phyloP scores from a whole-genome alignment of 2,113 vertebrate genomes.

The Tylochromis polylepis region DNA sequence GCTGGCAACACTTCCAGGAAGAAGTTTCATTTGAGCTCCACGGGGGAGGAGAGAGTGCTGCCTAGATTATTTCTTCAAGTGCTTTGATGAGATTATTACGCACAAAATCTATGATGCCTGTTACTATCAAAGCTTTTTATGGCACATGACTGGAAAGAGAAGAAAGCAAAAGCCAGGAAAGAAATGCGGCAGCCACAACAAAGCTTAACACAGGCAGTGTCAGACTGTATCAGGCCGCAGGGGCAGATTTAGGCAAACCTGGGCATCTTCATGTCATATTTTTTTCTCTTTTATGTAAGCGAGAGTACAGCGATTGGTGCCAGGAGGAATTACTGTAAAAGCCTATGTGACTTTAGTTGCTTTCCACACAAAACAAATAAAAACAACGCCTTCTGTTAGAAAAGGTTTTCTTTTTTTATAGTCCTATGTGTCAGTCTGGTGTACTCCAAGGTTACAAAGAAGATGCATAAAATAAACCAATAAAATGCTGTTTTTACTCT shows the following conservation, averaged over 20 bases:
- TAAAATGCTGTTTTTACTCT: neutral
- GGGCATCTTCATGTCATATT: neutral
- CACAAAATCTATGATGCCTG: slow-evolving; percentile 9
- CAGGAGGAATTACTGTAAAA: neutral
- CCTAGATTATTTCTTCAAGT: slow-evolving; percentile 24
- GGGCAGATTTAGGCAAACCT: neutral
- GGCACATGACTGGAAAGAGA: slow-evolving; percentile 1
- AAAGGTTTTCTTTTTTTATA: neutral
- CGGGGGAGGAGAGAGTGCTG: neutral
- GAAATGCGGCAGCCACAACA: neutral
- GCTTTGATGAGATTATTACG: slow-evolving; percentile 42
- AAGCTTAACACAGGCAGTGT: neutral
- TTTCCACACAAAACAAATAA: neutral
- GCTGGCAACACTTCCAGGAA: slow-evolving; percentile 20
- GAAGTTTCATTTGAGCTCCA: neutral
- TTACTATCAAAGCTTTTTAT: slow-evolving; percentile 38
- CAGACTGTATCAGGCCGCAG: neutral
- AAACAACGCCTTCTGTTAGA: neutral
- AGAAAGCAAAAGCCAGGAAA: neutral
- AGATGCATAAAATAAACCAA: neutral
- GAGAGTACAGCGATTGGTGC: neutral
- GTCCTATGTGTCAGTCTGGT: neutral
- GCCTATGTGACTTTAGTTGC: neutral
- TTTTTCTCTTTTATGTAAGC: neutral
- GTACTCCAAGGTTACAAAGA: neutral